Conservation (phyloP, 2,888 invertebrate genomes). For the Notocelia uddmanniana region DNA sequence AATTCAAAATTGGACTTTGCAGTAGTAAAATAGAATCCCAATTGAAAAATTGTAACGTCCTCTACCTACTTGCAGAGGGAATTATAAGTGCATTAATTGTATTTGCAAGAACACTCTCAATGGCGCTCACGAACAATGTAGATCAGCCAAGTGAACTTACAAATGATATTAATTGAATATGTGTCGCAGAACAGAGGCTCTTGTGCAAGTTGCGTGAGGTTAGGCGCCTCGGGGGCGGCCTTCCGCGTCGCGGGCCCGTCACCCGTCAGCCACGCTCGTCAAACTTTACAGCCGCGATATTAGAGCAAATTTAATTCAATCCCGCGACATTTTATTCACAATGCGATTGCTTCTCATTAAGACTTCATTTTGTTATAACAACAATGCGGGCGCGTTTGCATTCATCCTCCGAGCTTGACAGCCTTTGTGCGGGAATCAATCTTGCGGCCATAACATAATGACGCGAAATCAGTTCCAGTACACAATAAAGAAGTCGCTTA, state of each 20-base stretch:
- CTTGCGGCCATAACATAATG: slow-evolving; percentile 78
- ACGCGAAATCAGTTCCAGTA: slow-evolving; percentile 80
- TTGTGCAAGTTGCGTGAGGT: slow-evolving; percentile 3
- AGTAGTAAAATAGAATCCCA: too few species aligned
- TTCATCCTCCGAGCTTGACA: slow-evolving; percentile 74
- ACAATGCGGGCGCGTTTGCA: slow-evolving; percentile 73
- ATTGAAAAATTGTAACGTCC: too few species aligned
- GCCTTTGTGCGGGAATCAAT: slow-evolving; percentile 81
- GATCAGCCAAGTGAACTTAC: neutral
- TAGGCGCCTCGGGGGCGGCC: slow-evolving; percentile 48
- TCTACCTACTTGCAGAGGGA: too few species aligned
- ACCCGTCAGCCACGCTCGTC: slow-evolving; percentile 81
- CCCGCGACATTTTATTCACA: slow-evolving; percentile 70
- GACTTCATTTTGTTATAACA: slow-evolving; percentile 83
- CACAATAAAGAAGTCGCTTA: slow-evolving; percentile 76
- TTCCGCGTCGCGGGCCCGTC: slow-evolving; percentile 58
- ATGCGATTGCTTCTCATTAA: slow-evolving; percentile 74
- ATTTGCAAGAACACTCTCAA: neutral
- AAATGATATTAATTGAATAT: neutral
- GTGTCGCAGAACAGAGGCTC: neutral
- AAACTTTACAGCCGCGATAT: slow-evolving; percentile 78
- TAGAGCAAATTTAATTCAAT: slow-evolving; percentile 82
- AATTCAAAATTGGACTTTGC: too few species aligned
- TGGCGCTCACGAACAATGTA: neutral
- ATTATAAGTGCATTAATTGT: neutral